Evolutionary conservation across 1,140 invertebrate species (phyloP), one percentile per base, ranked within the genome.

Genomic region (Venturia canescens): DNA sequence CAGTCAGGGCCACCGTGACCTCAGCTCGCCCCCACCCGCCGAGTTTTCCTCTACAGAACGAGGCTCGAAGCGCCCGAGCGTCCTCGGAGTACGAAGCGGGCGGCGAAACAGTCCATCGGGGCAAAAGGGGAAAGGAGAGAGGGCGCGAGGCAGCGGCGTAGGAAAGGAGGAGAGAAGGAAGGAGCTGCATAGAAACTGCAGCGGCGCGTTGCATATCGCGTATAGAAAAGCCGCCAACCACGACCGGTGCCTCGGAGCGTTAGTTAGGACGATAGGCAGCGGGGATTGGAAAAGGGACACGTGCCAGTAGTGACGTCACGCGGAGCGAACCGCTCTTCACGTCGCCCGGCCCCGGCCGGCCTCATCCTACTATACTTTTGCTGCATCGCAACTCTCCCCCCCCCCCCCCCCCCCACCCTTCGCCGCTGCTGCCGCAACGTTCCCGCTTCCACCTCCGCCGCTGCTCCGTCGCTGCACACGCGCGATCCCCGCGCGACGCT

Each of bases 1-100:
- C 89, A 91, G 89, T 91, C 90, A 91, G 89, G 91, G 90, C 89
- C 90, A 87, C 89, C 85, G 88, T 91, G 91, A 91, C 90, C 90
- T 91, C 91, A 91, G 86, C 84, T 86, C 81, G 81, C 80, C 83
- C 82, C 79, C 75, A 16, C 67, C 53, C 34, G 38, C n/a, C 5
- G 63, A 13, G 21, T 18, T 60, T n/a, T 60, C 70, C 67, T 78
- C 29, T 57, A 70, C 57, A 27, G 31, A 50, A 27, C 67, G 67
- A 38, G 34, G 34, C 69, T 71, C 21, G 69, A 71, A 71, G 34
- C 67, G 69, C 21, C 34, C 60, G 60, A 63, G 60, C 21, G 60
- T 63, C 60, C 60, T 63, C 60, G 60, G 60, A 23, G 60, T 23
- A 63, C 38, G 60, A n/a, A 63, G 60, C 60, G 13, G 60, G 60